Evolutionary conservation across 1,140 invertebrate species (phyloP).

Genomic region (Myzus persicae): DNA sequence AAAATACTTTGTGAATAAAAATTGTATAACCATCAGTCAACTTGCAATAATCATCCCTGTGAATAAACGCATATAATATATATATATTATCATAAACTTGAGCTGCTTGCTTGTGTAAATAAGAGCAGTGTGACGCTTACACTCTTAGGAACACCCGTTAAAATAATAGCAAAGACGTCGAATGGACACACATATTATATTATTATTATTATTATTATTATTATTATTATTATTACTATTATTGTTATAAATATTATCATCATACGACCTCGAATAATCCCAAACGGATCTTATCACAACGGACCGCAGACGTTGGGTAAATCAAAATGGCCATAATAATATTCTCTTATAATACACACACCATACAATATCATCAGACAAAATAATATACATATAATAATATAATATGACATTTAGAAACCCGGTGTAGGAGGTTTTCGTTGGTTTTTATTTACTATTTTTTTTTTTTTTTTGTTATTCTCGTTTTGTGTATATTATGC

Average conservation of each 20-base stretch:
- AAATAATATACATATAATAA: constrained; percentile 3
- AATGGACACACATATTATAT: background rate
- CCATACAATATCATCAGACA: background rate
- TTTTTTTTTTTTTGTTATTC: background rate
- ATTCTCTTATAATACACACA: background rate
- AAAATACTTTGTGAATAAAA: background rate
- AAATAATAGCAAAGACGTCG: background rate
- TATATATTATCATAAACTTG: background rate
- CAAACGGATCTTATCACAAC: background rate
- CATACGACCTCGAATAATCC: background rate
- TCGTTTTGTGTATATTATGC: constrained; percentile 33
- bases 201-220: constrained; percentile 10
- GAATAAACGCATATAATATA: background rate
- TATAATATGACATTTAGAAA: constrained; percentile 28
- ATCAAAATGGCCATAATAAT: background rate
- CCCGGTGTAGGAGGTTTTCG: background rate
- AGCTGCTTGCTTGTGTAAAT: constrained; percentile 54
- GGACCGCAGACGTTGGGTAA: background rate
- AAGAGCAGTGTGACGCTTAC: constrained; percentile 55
- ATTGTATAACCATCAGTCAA: background rate
- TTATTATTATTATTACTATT: background rate
- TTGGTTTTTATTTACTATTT: constrained; percentile 9
- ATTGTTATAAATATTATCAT: too few relatives aligned
- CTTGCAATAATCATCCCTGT: background rate
- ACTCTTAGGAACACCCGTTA: background rate